These are phyloP conservation scores for Calameuta idolon DNA, from an alignment of 2,888 invertebrate genomes.

Conservation along the genomic window DNA sequence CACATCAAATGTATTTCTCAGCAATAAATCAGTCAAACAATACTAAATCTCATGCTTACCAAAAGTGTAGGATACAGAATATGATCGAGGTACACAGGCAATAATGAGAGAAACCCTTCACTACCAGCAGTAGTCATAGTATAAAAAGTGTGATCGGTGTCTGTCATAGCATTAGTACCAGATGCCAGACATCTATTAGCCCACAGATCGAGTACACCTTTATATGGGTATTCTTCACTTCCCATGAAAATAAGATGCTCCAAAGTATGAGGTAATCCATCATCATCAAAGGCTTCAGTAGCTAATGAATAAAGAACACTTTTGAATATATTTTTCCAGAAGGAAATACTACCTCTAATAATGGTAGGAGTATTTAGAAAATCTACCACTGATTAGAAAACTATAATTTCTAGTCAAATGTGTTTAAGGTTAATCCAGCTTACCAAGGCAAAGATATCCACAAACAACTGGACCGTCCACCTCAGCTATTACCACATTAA, in stretches of 20 bases:
- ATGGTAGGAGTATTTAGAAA: too few relatives aligned
- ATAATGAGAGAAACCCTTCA: slow-evolving; percentile 87
- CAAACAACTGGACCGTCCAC: slow-evolving; percentile 92
- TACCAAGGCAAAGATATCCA: slow-evolving; percentile 89
- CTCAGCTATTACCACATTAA: slow-evolving; percentile 85
- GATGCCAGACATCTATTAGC: slow-evolving; percentile 91
- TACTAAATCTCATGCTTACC: slow-evolving; percentile 56
- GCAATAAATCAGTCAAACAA: too few relatives aligned
- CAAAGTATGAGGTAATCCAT: slow-evolving; percentile 92
- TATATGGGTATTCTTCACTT: slow-evolving; percentile 89
- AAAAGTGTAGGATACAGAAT: slow-evolving; percentile 86
- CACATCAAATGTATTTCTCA: too few relatives aligned
- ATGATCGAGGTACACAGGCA: slow-evolving; percentile 93
- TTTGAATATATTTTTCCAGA: not conserved
- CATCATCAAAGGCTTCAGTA: slow-evolving; percentile 91
- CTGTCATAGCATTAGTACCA: slow-evolving; percentile 93
- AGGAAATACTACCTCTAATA: not conserved
- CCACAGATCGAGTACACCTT: slow-evolving; percentile 87
- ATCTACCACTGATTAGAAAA: too few relatives aligned
- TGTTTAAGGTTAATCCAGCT: slow-evolving; percentile 39
- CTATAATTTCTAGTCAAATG: too few relatives aligned
- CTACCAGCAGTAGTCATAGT: slow-evolving; percentile 89
- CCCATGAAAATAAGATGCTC: slow-evolving; percentile 94
- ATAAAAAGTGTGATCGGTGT: slow-evolving; percentile 89
- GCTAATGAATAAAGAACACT: slow-evolving; percentile 69